phyloP scores from a whole-genome alignment of 2,888 invertebrate species.

The Microctonus hyperodae region DNA sequence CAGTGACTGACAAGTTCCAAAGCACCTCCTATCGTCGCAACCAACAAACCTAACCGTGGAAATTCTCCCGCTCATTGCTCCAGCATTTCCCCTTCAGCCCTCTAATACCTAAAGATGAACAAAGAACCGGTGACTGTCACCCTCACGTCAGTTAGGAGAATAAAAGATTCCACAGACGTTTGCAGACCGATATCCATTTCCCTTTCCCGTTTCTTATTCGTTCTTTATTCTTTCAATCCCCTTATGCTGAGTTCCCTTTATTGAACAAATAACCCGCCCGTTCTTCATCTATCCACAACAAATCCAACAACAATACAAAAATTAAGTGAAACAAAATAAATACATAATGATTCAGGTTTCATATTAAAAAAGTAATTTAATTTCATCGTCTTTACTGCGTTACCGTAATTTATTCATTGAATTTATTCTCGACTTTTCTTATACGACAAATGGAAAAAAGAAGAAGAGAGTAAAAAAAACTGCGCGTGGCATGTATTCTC shows the following conservation, averaged over 20 bases:
- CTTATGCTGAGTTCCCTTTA: background rate
- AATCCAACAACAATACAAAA: background rate
- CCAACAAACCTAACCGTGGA: slow-evolving; percentile 22
- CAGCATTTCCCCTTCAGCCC: background rate
- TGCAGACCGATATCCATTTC: slow-evolving; percentile 27
- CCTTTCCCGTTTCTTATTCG: background rate
- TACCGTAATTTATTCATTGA: slow-evolving; percentile 26
- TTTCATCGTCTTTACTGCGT: background rate
- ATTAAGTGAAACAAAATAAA: background rate
- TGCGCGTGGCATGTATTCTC: slow-evolving; percentile 11
- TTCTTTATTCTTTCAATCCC: background rate
- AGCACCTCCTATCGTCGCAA: slow-evolving; percentile 26
- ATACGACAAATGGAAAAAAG: slow-evolving; percentile 5
- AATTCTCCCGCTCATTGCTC: background rate
- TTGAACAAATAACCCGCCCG: background rate
- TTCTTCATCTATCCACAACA: background rate
- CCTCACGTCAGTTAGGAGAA: slow-evolving; percentile 24
- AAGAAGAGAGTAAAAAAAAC: slow-evolving; percentile 6
- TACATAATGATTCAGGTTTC: background rate
- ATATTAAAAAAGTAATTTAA: background rate
- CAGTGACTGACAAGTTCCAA: slow-evolving; percentile 14
- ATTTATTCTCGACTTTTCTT: slow-evolving; percentile 22
- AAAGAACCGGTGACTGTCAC: slow-evolving; percentile 17
- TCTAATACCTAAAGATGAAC: slow-evolving; percentile 18
- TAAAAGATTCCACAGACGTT: slow-evolving; percentile 30